Conservation (phyloP, 1,140 invertebrate species). For the Fopius arisanus region DNA sequence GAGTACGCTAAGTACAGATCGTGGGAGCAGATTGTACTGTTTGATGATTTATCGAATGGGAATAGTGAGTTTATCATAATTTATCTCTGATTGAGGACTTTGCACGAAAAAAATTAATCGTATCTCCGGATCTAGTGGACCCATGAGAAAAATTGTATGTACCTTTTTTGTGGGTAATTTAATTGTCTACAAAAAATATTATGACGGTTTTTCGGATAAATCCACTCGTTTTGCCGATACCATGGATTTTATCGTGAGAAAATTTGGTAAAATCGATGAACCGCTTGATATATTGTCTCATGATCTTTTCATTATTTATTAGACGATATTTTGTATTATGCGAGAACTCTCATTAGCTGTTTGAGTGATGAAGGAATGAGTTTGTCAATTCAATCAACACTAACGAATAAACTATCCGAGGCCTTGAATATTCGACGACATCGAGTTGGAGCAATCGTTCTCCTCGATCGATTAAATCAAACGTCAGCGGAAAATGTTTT, state of each 20-base stretch:
- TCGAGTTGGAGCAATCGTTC: conserved; percentile 32
- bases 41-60: conserved; percentile 31
- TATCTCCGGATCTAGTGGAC: too few relatives aligned
- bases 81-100: background rate
- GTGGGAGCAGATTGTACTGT: conserved; percentile 61
- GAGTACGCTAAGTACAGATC: conserved; percentile 61
- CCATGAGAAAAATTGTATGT: too few relatives aligned
- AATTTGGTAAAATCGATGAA: too few relatives aligned
- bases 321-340: conserved; percentile 14
- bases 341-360: conserved; percentile 32
- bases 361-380: conserved; percentile 35
- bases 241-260: too few relatives aligned
- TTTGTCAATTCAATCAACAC: conserved; percentile 27
- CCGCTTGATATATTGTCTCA: too few relatives aligned
- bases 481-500: conserved; percentile 31
- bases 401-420: conserved; percentile 31
- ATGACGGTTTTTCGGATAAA: too few relatives aligned
- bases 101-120: background rate
- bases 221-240: too few relatives aligned
- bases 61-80: conserved; percentile 27
- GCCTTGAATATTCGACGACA: conserved; percentile 31
- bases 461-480: conserved; percentile 34
- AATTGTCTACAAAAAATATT: too few relatives aligned
- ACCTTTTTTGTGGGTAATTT: too few relatives aligned
- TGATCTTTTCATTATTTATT: too few relatives aligned